Conservation (phyloP, 2,888 invertebrate genomes). For the Phaedon cochleariae region DNA sequence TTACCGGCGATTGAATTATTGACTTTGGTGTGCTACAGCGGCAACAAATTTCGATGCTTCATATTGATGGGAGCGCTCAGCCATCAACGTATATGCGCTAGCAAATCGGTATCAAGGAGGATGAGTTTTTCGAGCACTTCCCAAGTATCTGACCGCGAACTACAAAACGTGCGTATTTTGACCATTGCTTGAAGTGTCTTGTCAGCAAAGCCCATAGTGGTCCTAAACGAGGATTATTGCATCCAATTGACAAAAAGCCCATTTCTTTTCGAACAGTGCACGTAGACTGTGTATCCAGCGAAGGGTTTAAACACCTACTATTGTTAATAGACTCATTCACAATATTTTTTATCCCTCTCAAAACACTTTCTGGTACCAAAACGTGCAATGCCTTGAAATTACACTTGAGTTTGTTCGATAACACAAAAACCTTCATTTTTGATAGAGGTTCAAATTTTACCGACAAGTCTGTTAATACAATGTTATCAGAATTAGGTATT, state of each 20-base stretch:
- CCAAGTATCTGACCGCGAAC: too few species aligned
- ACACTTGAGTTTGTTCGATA: background rate
- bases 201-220: background rate
- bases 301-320: background rate
- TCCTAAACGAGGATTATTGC: background rate
- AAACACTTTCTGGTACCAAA: background rate
- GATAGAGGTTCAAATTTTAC: background rate
- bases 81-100: too few species aligned
- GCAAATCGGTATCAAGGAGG: too few species aligned
- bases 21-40: too few species aligned
- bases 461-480: background rate
- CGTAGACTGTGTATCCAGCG: background rate
- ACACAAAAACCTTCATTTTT: background rate
- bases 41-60: too few species aligned
- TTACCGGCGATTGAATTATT: too few species aligned
- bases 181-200: background rate
- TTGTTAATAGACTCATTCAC: background rate
- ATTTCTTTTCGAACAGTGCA: background rate
- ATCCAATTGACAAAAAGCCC: background rate
- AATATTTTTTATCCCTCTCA: background rate
- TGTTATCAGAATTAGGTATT: background rate
- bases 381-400: background rate
- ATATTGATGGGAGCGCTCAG: too few species aligned
- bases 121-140: too few species aligned
- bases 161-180: too few species aligned